Evolutionary conservation across 2,888 invertebrate species (phyloP).

Genomic region (Morinoia aosen): DNA sequence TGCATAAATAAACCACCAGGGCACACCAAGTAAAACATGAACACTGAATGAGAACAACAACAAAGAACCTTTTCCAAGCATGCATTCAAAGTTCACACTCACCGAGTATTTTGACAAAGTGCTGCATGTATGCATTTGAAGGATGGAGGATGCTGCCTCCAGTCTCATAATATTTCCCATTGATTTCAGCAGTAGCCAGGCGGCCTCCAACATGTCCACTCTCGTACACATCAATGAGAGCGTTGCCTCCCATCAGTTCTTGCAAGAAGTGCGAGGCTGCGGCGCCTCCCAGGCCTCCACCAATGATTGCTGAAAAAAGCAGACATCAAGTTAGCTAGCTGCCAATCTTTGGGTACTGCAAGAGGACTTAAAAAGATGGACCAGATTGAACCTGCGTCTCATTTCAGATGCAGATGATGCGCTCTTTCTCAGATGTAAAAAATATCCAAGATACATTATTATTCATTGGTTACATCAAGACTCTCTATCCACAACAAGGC

Average conservation of each 20-base stretch:
- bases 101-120: conserved; percentile 75
- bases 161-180: conserved; percentile 75
- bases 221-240: conserved; percentile 76
- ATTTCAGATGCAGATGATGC: no score
- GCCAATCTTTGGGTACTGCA: background rate
- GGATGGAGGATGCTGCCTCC: conserved; percentile 78
- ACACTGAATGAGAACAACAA: no score
- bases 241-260: conserved; percentile 68
- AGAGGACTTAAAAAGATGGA: no score
- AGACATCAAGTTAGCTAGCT: background rate
- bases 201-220: conserved; percentile 76
- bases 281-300: conserved; percentile 78
- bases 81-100: conserved; percentile 60
- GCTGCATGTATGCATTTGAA: conserved; percentile 76
- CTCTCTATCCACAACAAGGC: no score
- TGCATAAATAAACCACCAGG: no score
- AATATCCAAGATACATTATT: no score
- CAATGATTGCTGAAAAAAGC: conserved; percentile 75
- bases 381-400: no score
- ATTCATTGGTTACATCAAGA: no score
- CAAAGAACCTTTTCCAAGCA: no score
- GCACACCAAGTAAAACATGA: no score
- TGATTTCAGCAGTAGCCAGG: conserved; percentile 74
- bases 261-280: conserved; percentile 76
- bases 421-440: no score